Evolutionary conservation across 2,888 invertebrate genomes (phyloP).

Genomic region (Bombylius major): DNA sequence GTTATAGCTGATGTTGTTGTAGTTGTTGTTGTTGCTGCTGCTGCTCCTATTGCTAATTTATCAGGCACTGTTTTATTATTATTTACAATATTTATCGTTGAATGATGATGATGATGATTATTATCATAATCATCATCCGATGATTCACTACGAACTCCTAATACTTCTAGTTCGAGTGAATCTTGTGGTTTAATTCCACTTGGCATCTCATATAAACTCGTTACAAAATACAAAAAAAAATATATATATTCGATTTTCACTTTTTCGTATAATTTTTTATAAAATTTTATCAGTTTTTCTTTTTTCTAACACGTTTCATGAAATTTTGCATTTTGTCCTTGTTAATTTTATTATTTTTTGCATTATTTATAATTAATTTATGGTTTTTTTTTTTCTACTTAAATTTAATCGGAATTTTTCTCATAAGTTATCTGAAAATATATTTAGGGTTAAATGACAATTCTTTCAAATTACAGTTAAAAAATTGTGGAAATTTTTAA

Average conservation of each 20-base stretch:
- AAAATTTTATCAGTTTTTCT: not conserved
- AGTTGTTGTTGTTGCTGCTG: no score
- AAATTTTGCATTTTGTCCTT: not conserved
- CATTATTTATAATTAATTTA: no score
- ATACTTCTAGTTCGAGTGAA: constrained; percentile 40
- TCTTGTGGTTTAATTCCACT: constrained; percentile 26
- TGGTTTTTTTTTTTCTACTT: no score
- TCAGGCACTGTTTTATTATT: not conserved
- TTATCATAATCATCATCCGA: constrained; percentile 13
- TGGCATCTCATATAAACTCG: constrained; percentile 23
- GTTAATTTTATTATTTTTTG: no score
- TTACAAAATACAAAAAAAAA: constrained; percentile 12
- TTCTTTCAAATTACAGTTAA: no score
- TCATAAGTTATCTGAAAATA: no score
- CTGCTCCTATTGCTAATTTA: not conserved
- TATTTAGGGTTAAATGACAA: no score
- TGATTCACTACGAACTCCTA: constrained; percentile 36
- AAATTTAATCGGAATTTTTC: no score
- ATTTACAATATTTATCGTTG: not conserved
- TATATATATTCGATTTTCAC: no score
- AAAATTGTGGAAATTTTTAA: no score
- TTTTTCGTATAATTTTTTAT: not conserved
- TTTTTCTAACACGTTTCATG: constrained; percentile 3
- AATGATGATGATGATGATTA: not conserved
- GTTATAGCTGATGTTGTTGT: no score